These are phyloP conservation scores for Pollenia angustigena DNA, from an alignment of 2,888 invertebrate genomes.

Conservation along the genomic window DNA sequence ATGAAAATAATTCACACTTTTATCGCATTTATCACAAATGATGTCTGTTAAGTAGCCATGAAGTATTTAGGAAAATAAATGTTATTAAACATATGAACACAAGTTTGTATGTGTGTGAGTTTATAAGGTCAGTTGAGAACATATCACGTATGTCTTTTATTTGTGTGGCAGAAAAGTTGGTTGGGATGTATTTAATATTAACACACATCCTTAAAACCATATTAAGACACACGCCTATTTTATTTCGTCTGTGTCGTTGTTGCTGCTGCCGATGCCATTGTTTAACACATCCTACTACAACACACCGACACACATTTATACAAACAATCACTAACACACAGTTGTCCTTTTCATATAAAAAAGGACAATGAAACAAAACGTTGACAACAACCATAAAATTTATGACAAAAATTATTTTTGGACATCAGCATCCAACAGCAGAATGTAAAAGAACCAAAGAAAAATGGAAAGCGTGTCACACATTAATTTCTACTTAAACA, in stretches of 20 bases:
- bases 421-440: slow-evolving; percentile 14
- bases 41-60: slow-evolving; percentile 70
- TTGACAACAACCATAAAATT: slow-evolving; percentile 64
- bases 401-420: slow-evolving; percentile 55
- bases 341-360: slow-evolving; percentile 14
- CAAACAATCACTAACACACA: not conserved
- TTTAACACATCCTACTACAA: slow-evolving; percentile 30
- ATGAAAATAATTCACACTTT: slow-evolving; percentile 71
- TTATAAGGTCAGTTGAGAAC: slow-evolving; percentile 52
- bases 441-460: not conserved
- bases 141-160: slow-evolving; percentile 21
- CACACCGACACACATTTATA: not conserved
- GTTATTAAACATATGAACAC: slow-evolving; percentile 31
- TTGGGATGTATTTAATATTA: slow-evolving; percentile 60
- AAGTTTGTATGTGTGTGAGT: not conserved
- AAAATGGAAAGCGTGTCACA: slow-evolving; percentile 48
- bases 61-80: slow-evolving; percentile 70
- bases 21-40: slow-evolving; percentile 67
- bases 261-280: slow-evolving; percentile 8
- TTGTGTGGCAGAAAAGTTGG: not conserved
- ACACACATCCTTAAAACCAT: slow-evolving; percentile 56
- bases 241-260: slow-evolving; percentile 25
- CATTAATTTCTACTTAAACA: slow-evolving; percentile 50
- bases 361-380: slow-evolving; percentile 59
- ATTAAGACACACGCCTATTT: slow-evolving; percentile 58